Base-by-base conservation (phyloP, 2,888 invertebrate genomes). In the Drosophila helvetica region DNA sequence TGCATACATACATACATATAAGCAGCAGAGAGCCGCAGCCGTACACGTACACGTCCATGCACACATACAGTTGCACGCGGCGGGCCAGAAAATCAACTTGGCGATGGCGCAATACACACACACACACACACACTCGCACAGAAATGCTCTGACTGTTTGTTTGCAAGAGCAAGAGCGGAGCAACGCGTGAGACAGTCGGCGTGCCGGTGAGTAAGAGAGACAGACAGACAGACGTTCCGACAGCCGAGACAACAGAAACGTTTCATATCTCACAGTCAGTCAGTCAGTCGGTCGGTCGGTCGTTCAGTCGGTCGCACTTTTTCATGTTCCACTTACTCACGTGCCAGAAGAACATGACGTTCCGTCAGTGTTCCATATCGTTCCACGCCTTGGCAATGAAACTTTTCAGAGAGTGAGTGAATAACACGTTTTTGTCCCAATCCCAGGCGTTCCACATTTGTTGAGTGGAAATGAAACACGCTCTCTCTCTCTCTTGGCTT, bases 121-220 rank as follows among this genome's bases (percentile, higher is more conserved):
- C 12, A 43, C 30, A 52, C 38, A 38, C 38, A 38, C 1, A 38
- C 38, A 6, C 15, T 12, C 30, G 12, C 10, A 33, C 33, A 12
- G 33, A 33, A n/a, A n/a, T n/a, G 38, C n/a, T 15, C 38, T 15
- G 38, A 38, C 38, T 38, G 38, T 38, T 38, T 38, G 38, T 38
- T 38, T 15, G 38, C 5, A 38, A 38, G 48, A 18, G 48, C 48
- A 46, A 18, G 46, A 46, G 18, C 46, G 12, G 27, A 27, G 27
- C 27, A 27, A 8, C 27, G 27, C 27, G 27, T 46, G 43, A 42
- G 53, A 38, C 38, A 38, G 38, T n/a, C 38, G n/a, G 59, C 51
- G 51, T 42, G 78, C 76, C 66, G 64, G 78, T 78, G 74, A 66
- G 59, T 51, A 45, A 42, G 78, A 76, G 30, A 38, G 42, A 38